These are phyloP conservation scores for Vespertilio murinus DNA, from an alignment of 2,797 vertebrate species.

Conservation along the genomic window DNA sequence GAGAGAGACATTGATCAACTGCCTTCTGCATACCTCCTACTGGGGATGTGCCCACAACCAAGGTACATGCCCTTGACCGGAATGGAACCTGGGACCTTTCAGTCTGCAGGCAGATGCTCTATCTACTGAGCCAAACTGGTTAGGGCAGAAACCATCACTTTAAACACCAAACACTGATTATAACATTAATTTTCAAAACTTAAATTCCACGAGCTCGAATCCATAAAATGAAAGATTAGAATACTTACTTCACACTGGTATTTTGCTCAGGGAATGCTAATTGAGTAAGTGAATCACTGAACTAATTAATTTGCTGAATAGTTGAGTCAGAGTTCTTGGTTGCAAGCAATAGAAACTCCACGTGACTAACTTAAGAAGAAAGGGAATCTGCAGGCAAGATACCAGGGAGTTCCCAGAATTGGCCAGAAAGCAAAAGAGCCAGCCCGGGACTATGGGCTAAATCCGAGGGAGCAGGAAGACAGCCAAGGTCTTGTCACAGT, in stretches of 20 bases:
- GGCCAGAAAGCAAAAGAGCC: not conserved
- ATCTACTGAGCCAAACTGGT: too few species aligned
- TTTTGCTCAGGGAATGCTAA: constrained; percentile 10
- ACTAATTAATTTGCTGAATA: constrained; percentile 19
- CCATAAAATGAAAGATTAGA: not conserved
- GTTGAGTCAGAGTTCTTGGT: not conserved
- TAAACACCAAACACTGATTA: not conserved
- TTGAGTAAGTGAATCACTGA: not conserved
- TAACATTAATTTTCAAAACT: not conserved
- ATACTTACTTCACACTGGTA: not conserved
- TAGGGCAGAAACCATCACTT: not conserved
- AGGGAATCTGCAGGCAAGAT: not conserved
- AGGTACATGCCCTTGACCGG: too few species aligned
- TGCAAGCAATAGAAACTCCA: constrained; percentile 12
- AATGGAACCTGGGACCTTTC: too few species aligned
- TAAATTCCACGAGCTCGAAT: not conserved
- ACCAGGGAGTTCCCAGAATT: not conserved
- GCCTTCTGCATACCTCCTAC: too few species aligned
- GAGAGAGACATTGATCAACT: too few species aligned
- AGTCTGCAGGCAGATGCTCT: too few species aligned
- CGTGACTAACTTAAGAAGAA: not conserved
- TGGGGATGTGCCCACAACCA: too few species aligned
- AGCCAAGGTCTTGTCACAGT: not conserved
- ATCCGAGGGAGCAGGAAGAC: not conserved
- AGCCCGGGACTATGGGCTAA: not conserved